phyloP scores from a whole-genome alignment of 2,888 invertebrate genomes.

The Carcina quercana region DNA sequence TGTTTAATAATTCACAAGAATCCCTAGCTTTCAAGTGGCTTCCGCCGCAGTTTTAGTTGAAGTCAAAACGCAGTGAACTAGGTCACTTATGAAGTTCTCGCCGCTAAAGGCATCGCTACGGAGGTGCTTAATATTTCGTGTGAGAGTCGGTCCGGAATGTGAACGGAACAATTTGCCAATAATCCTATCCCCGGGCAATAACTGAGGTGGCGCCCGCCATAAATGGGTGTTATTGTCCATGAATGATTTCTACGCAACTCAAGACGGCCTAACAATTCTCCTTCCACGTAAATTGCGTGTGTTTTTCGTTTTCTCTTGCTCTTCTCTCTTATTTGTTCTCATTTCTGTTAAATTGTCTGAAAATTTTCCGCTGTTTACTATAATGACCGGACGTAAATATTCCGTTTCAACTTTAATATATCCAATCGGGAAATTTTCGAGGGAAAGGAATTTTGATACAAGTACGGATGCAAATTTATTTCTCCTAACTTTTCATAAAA shows the following conservation, averaged over 20 bases:
- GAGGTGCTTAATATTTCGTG: slow-evolving; percentile 66
- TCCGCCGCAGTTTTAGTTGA: too few species aligned
- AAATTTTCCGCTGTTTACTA: too few species aligned
- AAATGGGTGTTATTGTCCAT: slow-evolving; percentile 63
- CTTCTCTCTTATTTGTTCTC: slow-evolving; percentile 21
- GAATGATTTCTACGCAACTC: slow-evolving; percentile 56
- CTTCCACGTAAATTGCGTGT: slow-evolving; percentile 37
- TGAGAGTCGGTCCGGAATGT: slow-evolving; percentile 56
- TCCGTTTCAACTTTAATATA: too few species aligned
- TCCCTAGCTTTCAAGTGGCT: too few species aligned
- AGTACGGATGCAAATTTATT: too few species aligned
- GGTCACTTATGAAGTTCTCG: too few species aligned
- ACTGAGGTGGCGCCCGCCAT: slow-evolving; percentile 58
- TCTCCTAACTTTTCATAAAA: too few species aligned
- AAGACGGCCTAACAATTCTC: slow-evolving; percentile 37
- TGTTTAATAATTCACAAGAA: too few species aligned
- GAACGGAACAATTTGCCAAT: slow-evolving; percentile 71
- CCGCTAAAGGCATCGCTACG: slow-evolving; percentile 16
- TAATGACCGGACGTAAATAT: too few species aligned
- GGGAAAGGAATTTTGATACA: too few species aligned
- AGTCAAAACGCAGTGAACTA: too few species aligned
- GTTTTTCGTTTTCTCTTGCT: slow-evolving; percentile 22
- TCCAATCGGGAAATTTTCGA: too few species aligned
- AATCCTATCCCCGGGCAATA: slow-evolving; percentile 65
- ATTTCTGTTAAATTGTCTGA: slow-evolving; percentile 18